Percentiles rank a stretch among this genome's conserved stretches.
phyloP scores from a whole-genome alignment of 2,797 vertebrate genomes.

The Enteromius viviparus region DNA sequence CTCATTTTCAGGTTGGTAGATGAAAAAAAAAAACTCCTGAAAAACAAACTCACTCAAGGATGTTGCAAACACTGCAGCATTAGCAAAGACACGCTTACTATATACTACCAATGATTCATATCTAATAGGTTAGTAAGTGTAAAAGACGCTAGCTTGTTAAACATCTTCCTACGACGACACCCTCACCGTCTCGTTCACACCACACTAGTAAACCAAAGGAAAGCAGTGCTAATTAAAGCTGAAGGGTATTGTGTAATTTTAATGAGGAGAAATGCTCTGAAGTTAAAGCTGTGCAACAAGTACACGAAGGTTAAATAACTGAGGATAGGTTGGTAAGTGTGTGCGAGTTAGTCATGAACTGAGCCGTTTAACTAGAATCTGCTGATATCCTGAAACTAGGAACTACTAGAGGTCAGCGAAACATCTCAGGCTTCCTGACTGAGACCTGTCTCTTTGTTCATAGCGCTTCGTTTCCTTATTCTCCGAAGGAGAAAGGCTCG shows the following conservation, averaged over 20 bases:
- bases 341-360: not conserved
- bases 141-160: not conserved
- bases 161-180: not conserved
- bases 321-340: not conserved
- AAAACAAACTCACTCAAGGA: not conserved
- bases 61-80: not conserved
- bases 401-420: not conserved
- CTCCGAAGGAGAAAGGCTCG: not conserved
- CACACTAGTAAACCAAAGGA: not conserved
- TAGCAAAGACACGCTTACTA: not conserved
- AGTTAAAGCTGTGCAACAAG: not conserved
- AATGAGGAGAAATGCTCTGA: not conserved
- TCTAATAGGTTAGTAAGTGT: not conserved
- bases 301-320: not conserved
- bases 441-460: not conserved
- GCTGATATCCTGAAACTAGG: not conserved
- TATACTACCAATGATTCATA: not conserved
- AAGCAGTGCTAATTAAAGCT: not conserved
- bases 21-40: not conserved
- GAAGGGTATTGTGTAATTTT: not conserved
- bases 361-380: not conserved
- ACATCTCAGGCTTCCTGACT: not conserved
- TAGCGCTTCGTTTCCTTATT: not conserved
- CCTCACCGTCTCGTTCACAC: not conserved
- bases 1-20: not conserved